phyloP scores from a whole-genome alignment of 2,113 vertebrate genomes.

The Acanthochromis polyacanthus region DNA sequence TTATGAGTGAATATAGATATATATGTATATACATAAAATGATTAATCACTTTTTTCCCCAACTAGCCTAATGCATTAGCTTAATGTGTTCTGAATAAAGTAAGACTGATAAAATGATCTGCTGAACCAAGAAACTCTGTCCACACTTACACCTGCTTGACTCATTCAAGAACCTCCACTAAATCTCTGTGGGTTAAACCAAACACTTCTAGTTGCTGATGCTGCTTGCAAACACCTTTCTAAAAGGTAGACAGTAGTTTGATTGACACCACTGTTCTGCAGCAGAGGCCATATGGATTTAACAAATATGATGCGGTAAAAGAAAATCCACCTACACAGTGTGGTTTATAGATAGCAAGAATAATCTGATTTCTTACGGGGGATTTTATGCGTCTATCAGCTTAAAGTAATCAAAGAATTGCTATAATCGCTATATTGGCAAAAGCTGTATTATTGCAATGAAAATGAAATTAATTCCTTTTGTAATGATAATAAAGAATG shows the following conservation, averaged over 20 bases:
- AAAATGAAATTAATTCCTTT: conserved; percentile 22
- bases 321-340: conserved; percentile 15
- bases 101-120: too few species aligned
- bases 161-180: too few species aligned
- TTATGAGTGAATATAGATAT: too few species aligned
- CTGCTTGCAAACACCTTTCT: not conserved
- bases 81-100: too few species aligned
- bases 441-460: conserved; percentile 8
- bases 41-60: too few species aligned
- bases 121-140: too few species aligned
- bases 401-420: conserved; percentile 16
- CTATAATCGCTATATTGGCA: conserved; percentile 36
- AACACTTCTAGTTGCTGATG: too few species aligned
- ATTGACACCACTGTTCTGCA: conserved; percentile 15
- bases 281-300: conserved; percentile 12
- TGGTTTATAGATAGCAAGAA: conserved; percentile 17
- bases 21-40: too few species aligned
- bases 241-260: conserved; percentile 16
- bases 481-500: conserved; percentile 9
- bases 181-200: too few species aligned
- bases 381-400: conserved; percentile 21
- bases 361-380: conserved; percentile 31
- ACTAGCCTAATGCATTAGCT: too few species aligned
- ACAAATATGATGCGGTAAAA: conserved; percentile 7
- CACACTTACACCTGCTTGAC: too few species aligned